These are phyloP conservation scores for Alloplasta piceator DNA, from an alignment of 2,888 invertebrate genomes.

Conservation along the genomic window DNA sequence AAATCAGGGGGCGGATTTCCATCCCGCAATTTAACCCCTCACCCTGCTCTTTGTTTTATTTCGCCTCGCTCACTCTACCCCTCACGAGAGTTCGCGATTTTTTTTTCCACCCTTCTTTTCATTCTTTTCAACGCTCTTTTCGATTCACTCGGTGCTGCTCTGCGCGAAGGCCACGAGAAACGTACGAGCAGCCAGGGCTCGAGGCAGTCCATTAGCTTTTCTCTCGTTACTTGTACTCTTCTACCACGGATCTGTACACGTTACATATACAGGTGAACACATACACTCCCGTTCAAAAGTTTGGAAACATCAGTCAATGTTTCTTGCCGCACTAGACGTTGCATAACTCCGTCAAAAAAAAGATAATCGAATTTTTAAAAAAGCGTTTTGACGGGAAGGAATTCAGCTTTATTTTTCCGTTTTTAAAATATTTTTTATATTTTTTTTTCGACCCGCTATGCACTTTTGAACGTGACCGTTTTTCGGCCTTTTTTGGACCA, in stretches of 20 bases:
- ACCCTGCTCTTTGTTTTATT: constrained; percentile 56
- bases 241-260: constrained; percentile 12
- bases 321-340: too few species aligned
- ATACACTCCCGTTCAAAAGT: too few species aligned
- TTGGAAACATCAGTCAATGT: too few species aligned
- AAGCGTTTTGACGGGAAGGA: too few species aligned
- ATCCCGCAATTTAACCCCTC: constrained; percentile 42
- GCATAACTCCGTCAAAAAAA: too few species aligned
- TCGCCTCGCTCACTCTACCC: constrained; percentile 38
- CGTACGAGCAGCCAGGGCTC: constrained; percentile 62
- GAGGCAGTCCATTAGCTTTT: constrained; percentile 70
- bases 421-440: too few species aligned
- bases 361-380: too few species aligned
- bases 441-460: too few species aligned
- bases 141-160: constrained; percentile 53
- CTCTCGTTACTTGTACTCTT: constrained; percentile 41
- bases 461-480: too few species aligned
- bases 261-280: neutral
- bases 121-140: constrained; percentile 48
- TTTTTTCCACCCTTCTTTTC: constrained; percentile 30
- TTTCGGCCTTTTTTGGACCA: too few species aligned
- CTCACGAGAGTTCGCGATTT: constrained; percentile 37
- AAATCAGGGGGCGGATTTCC: constrained; percentile 59
- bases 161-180: constrained; percentile 31
- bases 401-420: too few species aligned